Evolutionary conservation across 2,888 invertebrate species (phyloP).

Genomic region (Platycheirus albimanus): DNA sequence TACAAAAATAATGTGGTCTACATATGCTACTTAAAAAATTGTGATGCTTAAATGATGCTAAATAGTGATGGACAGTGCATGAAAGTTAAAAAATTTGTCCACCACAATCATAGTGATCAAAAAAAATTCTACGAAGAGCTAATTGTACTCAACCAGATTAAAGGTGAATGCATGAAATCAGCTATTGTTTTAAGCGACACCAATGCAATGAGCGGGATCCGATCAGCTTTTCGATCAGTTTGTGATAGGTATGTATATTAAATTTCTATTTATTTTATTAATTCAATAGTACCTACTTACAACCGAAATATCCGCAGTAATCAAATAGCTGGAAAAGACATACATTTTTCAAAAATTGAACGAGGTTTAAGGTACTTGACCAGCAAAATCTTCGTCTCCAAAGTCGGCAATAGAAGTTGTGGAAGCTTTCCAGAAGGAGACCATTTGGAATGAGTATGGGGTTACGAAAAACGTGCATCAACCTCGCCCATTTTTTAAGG

Average conservation of each 20-base stretch:
- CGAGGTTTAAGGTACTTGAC: conserved; percentile 9
- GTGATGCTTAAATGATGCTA: not conserved
- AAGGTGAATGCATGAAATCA: not conserved
- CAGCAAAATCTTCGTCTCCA: too few relatives aligned
- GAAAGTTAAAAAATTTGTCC: not conserved
- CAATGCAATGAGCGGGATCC: not conserved
- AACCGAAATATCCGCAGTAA: not conserved
- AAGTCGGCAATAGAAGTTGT: not conserved
- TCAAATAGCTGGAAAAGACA: conserved; percentile 1
- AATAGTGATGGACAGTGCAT: not conserved
- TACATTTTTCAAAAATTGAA: conserved; percentile 13
- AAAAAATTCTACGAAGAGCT: not conserved
- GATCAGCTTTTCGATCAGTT: not conserved
- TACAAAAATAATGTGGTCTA: not conserved
- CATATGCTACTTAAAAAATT: not conserved
- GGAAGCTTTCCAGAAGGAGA: not conserved
- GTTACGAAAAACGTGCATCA: not conserved
- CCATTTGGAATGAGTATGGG: not conserved
- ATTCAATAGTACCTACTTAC: not conserved
- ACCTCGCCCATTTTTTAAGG: not conserved
- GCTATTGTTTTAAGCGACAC: not conserved
- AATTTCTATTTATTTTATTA: not conserved
- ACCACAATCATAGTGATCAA: not conserved
- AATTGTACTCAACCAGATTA: not conserved
- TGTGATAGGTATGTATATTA: not conserved